phyloP scores from a whole-genome alignment of 2,797 vertebrate genomes.

The Xyrichtys novacula region DNA sequence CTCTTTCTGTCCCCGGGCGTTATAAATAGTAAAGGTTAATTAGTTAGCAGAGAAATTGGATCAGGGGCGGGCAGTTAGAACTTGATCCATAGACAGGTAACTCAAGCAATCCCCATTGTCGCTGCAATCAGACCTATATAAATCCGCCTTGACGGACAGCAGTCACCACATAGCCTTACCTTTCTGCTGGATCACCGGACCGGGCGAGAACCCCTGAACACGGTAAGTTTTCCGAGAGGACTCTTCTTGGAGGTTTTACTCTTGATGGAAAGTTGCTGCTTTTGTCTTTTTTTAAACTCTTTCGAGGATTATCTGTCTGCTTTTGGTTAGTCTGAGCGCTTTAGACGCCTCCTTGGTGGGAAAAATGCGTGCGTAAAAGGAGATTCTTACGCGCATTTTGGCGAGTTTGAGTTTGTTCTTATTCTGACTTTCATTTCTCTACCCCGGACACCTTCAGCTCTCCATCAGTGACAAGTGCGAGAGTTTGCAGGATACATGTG shows the following conservation, averaged over 20 bases:
- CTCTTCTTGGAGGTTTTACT: background rate
- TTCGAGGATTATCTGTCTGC: background rate
- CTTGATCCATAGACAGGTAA: slow-evolving; percentile 95
- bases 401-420: background rate
- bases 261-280: background rate
- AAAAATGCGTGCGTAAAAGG: slow-evolving; percentile 19
- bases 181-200: slow-evolving; percentile 74
- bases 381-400: background rate
- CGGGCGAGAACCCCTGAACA: slow-evolving; percentile 54
- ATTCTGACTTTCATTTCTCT: background rate
- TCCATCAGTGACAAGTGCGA: slow-evolving; percentile 12
- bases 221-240: slow-evolving; percentile 65
- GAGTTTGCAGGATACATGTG: slow-evolving; percentile 40
- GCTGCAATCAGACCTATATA: slow-evolving; percentile 93
- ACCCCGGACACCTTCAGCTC: slow-evolving; percentile 13
- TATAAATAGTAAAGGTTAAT: slow-evolving; percentile 97
- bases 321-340: background rate
- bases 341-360: background rate
- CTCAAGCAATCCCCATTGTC: slow-evolving; percentile 92
- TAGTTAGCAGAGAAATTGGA: slow-evolving; percentile 94
- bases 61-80: slow-evolving; percentile 89
- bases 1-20: slow-evolving; percentile 69
- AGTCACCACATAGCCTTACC: slow-evolving; percentile 81
- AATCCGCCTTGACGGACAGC: slow-evolving; percentile 83
- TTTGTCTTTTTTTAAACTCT: background rate